Evolutionary conservation across 2,113 vertebrate genomes (phyloP), one percentile per base, ranked within the genome.

Genomic region (Takifugu bimaculatus): DNA sequence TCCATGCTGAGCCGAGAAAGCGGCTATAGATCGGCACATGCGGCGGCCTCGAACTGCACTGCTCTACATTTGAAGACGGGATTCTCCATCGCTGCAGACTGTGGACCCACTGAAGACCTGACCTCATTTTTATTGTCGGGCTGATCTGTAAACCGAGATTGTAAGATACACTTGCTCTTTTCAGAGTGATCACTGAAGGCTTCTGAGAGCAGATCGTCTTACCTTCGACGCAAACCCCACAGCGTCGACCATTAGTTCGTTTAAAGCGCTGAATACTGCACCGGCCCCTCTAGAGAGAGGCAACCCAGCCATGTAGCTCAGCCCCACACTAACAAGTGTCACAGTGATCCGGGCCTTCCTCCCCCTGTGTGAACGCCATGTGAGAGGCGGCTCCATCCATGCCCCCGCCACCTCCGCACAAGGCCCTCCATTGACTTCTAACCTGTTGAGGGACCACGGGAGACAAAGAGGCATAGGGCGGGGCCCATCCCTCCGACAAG

Each of bases 351-450:
- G 42, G 72, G 74, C 70, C 29, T 80, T 86, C 83, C 87, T 84
- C 85, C 84, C 87, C 82, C 77, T 86, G 78, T 88, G 83, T 88
- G 88, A 88, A 84, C 9, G 69, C 83, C 83, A 76, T 85, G 86
- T 86, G 88, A 86, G 81, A 87, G 85, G 87, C 85, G 82, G 75
- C 82, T 65, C 89, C 86, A 83, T 91, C 93, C 93, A 87, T 26
- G 86, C 84, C 93, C 88, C 13, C 56, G 85, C 81, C 89, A 88
- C 88, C 85, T 88, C 90, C 79, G 81, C 91, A 94, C 93, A 94
- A 93, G 92, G 92, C 83, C 85, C 86, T 92, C 93, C 94, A 95
- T 95, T 93, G 94, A 95, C 93, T 94, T 90, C 85, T 92, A 93
- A 94, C 91, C 93, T 93, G 92, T 90, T 82, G 91, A 91, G 91